A percentile compares a stretch with the other conserved stretches of the same genome.
phyloP scores from a whole-genome alignment of 2,113 vertebrate species.

The Pituophis catenifer region DNA sequence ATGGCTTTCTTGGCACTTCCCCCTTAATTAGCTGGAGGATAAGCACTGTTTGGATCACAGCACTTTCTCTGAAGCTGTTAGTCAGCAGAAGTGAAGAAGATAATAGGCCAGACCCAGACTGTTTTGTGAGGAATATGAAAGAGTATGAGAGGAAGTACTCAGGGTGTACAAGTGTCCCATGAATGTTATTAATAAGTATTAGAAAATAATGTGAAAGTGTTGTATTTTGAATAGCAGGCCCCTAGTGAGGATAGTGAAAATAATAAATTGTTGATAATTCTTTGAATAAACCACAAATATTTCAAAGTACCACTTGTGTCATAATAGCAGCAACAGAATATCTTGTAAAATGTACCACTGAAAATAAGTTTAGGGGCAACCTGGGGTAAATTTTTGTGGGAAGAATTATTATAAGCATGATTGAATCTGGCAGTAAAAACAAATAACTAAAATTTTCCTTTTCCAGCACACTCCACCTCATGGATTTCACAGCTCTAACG shows the following conservation, averaged over 20 bases:
- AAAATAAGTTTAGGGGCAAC: not conserved
- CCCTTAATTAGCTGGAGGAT: not conserved
- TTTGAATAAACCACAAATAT: not conserved
- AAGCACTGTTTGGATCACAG: not conserved
- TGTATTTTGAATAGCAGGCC: not conserved
- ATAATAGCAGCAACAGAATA: not conserved
- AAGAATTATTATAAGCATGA: not conserved
- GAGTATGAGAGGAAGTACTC: not conserved
- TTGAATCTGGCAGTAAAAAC: not conserved
- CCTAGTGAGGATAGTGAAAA: not conserved
- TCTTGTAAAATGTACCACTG: not conserved
- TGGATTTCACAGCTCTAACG: not conserved
- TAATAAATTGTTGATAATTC: not conserved
- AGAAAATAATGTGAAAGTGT: not conserved
- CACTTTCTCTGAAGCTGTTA: not conserved
- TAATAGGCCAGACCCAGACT: not conserved
- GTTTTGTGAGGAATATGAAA: not conserved
- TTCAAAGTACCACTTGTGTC: not conserved
- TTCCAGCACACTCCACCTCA: not conserved
- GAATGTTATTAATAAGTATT: not conserved
- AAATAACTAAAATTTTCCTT: not conserved
- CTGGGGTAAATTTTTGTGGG: not conserved
- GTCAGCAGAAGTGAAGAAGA: not conserved
- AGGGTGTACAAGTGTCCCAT: not conserved
- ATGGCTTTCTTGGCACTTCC: not conserved